phyloP scores from a whole-genome alignment of 2,113 vertebrate species.

The Ictalurus punctatus region DNA sequence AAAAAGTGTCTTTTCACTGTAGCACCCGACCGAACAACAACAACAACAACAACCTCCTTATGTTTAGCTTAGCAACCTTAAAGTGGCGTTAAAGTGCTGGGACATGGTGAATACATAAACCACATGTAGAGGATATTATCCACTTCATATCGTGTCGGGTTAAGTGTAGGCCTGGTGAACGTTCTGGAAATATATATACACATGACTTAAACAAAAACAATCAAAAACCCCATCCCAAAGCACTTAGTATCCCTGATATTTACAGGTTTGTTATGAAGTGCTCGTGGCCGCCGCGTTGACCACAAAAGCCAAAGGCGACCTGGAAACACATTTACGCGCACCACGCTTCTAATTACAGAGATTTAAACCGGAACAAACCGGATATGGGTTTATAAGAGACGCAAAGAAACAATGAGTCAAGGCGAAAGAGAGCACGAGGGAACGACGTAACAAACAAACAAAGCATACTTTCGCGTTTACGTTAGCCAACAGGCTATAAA shows the following conservation, averaged over 20 bases:
- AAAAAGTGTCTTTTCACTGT: background rate
- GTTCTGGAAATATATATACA: background rate
- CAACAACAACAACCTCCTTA: background rate
- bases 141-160: background rate
- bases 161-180: background rate
- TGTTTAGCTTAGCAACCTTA: background rate
- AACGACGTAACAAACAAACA: background rate
- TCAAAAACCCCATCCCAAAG: background rate
- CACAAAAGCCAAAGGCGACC: constrained; percentile 2
- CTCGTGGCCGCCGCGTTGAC: background rate
- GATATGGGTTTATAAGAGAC: background rate
- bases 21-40: background rate
- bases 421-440: background rate
- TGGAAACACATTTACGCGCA: background rate
- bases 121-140: background rate
- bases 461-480: constrained; percentile 47
- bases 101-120: background rate
- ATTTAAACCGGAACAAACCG: constrained; percentile 6
- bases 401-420: background rate
- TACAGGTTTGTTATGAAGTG: background rate
- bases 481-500: constrained; percentile 61
- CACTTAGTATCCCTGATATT: background rate
- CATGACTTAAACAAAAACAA: background rate
- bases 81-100: background rate
- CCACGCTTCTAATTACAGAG: background rate